Evolutionary conservation across 2,797 vertebrate species (phyloP).

Genomic region (Neosalanx taihuensis): DNA sequence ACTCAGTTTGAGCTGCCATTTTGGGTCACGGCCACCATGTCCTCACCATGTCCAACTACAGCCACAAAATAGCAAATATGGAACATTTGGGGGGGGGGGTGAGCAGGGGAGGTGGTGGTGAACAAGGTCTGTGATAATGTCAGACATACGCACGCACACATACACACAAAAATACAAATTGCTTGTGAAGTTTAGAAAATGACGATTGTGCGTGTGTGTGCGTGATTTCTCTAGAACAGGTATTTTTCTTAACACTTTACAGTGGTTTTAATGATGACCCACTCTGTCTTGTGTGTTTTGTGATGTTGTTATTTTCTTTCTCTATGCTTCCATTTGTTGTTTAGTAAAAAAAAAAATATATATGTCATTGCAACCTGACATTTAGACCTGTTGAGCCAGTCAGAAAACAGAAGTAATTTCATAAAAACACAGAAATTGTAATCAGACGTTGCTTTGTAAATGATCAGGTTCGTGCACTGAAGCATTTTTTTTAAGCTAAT

Average conservation of each 20-base stretch:
- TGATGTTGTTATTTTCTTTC: constrained; percentile 49
- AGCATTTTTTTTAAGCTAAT: constrained; percentile 28
- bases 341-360: constrained; percentile 48
- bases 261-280: constrained; percentile 61
- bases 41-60: constrained; percentile 18
- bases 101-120: background rate
- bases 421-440: constrained; percentile 31
- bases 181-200: constrained; percentile 54
- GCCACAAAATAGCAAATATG: constrained; percentile 51
- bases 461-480: constrained; percentile 46
- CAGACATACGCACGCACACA: constrained; percentile 26
- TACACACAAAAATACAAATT: constrained; percentile 36
- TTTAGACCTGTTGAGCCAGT: constrained; percentile 35
- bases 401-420: background rate
- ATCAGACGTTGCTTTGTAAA: constrained; percentile 46
- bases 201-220: constrained; percentile 39
- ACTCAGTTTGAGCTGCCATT: constrained; percentile 34
- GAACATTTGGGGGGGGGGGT: too few species aligned
- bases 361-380: constrained; percentile 43
- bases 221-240: constrained; percentile 49
- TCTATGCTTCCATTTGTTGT: constrained; percentile 61
- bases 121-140: constrained; percentile 15
- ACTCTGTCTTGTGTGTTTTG: constrained; percentile 60
- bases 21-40: constrained; percentile 45
- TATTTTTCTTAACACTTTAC: constrained; percentile 54